Evolutionary conservation across 2,888 invertebrate genomes (phyloP).

Genomic region (Andrena trimmerana): DNA sequence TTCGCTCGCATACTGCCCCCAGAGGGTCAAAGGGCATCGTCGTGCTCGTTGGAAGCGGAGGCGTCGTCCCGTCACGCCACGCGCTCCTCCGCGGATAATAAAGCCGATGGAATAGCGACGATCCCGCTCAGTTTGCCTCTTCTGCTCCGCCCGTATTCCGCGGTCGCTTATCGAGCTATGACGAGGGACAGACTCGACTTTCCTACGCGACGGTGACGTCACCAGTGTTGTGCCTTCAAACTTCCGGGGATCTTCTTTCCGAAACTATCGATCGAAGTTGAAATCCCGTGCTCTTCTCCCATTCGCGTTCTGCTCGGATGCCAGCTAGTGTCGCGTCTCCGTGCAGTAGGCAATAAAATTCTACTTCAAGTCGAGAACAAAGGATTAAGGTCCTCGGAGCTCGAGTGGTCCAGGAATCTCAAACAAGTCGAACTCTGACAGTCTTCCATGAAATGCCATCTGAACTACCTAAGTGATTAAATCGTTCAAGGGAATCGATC

Average conservation of each 20-base stretch:
- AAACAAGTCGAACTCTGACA: too few relatives aligned
- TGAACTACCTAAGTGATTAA: too few relatives aligned
- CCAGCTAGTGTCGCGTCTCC: too few relatives aligned
- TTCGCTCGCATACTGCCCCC: conserved; percentile 8
- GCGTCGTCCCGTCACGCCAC: conserved; percentile 74
- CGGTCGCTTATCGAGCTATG: not conserved
- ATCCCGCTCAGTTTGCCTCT: conserved; percentile 72
- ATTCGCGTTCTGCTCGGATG: not conserved
- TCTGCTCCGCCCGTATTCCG: conserved; percentile 27
- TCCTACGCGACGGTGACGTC: not conserved
- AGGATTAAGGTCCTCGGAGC: too few relatives aligned
- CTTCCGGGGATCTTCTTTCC: not conserved
- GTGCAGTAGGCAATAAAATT: too few relatives aligned
- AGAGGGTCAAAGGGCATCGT: conserved; percentile 71
- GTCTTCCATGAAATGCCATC: too few relatives aligned
- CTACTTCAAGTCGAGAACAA: too few relatives aligned
- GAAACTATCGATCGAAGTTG: not conserved
- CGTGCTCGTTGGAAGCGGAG: conserved; percentile 47
- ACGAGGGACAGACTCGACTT: conserved; percentile 8
- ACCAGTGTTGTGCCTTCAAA: not conserved
- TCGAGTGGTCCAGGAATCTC: too few relatives aligned
- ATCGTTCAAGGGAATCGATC: conserved; percentile 22
- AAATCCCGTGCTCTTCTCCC: not conserved
- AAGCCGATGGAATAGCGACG: conserved; percentile 76
- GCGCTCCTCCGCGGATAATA: conserved; percentile 72